These are phyloP conservation scores for Neoaliturus tenellus DNA, from an alignment of 2,888 invertebrate species.

Conservation along the genomic window DNA sequence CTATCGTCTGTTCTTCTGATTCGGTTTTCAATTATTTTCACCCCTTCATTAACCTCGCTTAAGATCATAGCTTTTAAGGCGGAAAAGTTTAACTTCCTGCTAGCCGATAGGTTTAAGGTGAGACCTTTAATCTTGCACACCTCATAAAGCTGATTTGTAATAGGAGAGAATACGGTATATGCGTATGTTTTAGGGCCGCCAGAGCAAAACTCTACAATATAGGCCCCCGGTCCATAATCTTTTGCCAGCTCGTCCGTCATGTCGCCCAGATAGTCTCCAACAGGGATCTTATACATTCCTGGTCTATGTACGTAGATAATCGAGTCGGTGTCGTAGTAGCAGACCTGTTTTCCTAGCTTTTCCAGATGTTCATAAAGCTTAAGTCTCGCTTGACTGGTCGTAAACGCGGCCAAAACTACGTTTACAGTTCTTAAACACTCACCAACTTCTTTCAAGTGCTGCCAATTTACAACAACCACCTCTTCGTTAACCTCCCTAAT, in stretches of 20 bases:
- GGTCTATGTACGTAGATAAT: constrained; percentile 32
- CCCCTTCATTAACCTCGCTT: not conserved
- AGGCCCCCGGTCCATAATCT: constrained; percentile 43
- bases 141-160: not conserved
- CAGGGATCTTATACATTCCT: constrained; percentile 42
- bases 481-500: not conserved
- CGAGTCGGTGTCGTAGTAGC: constrained; percentile 54
- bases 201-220: constrained; percentile 53
- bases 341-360: not conserved
- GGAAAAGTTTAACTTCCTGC: constrained; percentile 19
- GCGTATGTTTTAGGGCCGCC: constrained; percentile 57
- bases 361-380: constrained; percentile 51
- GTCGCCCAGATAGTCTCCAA: constrained; percentile 55
- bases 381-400: constrained; percentile 51
- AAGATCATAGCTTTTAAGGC: constrained; percentile 5
- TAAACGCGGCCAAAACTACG: constrained; percentile 44
- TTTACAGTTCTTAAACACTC: constrained; percentile 23
- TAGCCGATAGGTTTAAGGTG: constrained; percentile 36
- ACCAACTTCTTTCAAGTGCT: not conserved
- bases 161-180: constrained; percentile 38
- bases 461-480: constrained; percentile 34
- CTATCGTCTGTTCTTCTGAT: constrained; percentile 41
- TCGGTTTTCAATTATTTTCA: constrained; percentile 10
- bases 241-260: constrained; percentile 48
- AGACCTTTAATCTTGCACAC: constrained; percentile 40